Conservation (phyloP, 2,113 vertebrate genomes). For the Anolis sagrei region DNA sequence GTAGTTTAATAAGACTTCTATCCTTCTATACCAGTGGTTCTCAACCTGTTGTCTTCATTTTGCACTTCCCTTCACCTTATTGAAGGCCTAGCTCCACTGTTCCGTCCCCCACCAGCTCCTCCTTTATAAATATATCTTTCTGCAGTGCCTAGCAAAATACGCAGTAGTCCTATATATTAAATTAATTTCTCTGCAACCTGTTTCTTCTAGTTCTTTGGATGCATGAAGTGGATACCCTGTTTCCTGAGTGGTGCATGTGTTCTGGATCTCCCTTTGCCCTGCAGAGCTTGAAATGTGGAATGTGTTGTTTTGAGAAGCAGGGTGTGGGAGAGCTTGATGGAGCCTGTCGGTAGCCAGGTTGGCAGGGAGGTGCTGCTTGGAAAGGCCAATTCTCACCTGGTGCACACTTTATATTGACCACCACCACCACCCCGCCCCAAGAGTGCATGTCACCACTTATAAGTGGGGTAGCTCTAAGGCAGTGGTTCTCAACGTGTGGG, state of each 20-base stretch:
- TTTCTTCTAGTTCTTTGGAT: slow-evolving; percentile 21
- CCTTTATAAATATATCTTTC: too few relatives aligned
- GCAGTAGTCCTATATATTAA: too few relatives aligned
- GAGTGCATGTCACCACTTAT: neutral
- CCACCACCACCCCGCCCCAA: too few relatives aligned
- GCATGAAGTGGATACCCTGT: slow-evolving; percentile 55
- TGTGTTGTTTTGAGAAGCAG: slow-evolving; percentile 55
- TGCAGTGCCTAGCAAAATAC: too few relatives aligned
- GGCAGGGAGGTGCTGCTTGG: neutral
- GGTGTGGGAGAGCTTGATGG: slow-evolving; percentile 59
- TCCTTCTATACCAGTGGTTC: too few relatives aligned
- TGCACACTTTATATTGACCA: slow-evolving; percentile 42
- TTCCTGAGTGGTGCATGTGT: slow-evolving; percentile 44
- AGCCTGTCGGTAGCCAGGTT: neutral
- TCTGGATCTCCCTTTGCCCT: neutral
- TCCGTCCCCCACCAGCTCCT: too few relatives aligned
- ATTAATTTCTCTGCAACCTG: neutral
- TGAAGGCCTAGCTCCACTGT: too few relatives aligned
- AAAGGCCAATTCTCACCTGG: slow-evolving; percentile 26
- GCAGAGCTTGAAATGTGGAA: too few relatives aligned
- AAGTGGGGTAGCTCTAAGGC: neutral
- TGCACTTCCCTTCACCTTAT: too few relatives aligned
- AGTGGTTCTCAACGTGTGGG: too few relatives aligned
- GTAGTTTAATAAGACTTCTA: too few relatives aligned
- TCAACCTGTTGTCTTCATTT: too few relatives aligned